phyloP scores from a whole-genome alignment of 2,888 invertebrate genomes.

The Leptinotarsa haldemani region DNA sequence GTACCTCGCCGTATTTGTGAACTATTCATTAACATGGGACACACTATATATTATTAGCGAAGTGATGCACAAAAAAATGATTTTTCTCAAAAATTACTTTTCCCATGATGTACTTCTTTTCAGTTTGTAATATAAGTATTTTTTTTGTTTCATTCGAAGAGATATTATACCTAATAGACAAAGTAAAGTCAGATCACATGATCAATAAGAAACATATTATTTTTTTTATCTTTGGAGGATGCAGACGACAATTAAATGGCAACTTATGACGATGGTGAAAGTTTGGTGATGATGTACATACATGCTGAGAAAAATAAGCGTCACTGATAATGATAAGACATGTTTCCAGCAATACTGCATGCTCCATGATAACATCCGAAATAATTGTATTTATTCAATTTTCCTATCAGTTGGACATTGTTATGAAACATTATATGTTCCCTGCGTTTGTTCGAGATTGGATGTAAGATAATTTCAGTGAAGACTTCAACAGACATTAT shows the following conservation, averaged over 20 bases:
- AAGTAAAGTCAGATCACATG: too few species aligned
- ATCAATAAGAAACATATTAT: too few species aligned
- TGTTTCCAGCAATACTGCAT: constrained; percentile 1
- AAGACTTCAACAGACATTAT: neutral
- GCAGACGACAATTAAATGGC: neutral
- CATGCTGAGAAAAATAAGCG: neutral
- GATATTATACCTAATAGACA: too few species aligned
- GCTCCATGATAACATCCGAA: neutral
- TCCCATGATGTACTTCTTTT: too few species aligned
- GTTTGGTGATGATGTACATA: neutral
- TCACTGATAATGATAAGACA: neutral
- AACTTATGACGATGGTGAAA: neutral
- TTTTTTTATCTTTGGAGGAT: too few species aligned
- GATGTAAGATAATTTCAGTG: neutral
- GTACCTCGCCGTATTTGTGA: too few species aligned
- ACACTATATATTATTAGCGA: too few species aligned
- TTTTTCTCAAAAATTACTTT: too few species aligned
- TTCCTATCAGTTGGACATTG: constrained; percentile 16
- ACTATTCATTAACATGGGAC: too few species aligned
- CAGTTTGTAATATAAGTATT: too few species aligned
- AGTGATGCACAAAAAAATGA: too few species aligned
- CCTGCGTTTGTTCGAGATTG: constrained; percentile 10
- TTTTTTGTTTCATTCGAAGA: too few species aligned
- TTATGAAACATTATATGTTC: constrained; percentile 11
- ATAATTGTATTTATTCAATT: constrained; percentile 7